These are phyloP conservation scores for Dynastes maya DNA, from an alignment of 2,888 invertebrate genomes.

Conservation along the genomic window DNA sequence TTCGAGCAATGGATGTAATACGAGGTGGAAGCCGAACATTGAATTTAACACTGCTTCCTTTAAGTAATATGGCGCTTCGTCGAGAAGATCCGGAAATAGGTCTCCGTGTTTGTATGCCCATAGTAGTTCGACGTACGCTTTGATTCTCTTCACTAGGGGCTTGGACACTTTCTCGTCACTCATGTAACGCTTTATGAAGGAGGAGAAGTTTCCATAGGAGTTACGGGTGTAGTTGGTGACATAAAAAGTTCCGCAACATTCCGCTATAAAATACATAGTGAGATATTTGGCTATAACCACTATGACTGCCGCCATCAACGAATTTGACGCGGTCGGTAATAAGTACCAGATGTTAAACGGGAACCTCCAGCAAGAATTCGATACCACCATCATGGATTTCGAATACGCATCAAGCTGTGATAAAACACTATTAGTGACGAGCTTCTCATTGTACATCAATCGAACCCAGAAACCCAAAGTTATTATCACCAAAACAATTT, in stretches of 20 bases:
- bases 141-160: conserved; percentile 35
- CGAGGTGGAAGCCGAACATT: conserved; percentile 59
- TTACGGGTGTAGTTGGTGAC: conserved; percentile 23
- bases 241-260: conserved; percentile 46
- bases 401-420: neutral
- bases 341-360: neutral
- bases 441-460: neutral
- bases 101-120: conserved; percentile 44
- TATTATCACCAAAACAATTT: conserved; percentile 42
- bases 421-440: neutral
- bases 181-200: conserved; percentile 48
- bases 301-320: neutral
- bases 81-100: conserved; percentile 49
- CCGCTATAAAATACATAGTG: conserved; percentile 43
- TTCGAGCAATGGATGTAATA: conserved; percentile 56
- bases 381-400: conserved; percentile 12
- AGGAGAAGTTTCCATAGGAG: conserved; percentile 36
- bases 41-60: conserved; percentile 59
- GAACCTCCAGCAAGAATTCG: conserved; percentile 38
- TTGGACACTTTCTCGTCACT: conserved; percentile 43
- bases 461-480: conserved; percentile 8
- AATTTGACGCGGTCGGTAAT: neutral
- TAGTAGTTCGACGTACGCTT: conserved; percentile 39
- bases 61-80: conserved; percentile 59
- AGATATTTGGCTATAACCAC: conserved; percentile 27